Evolutionary conservation across 2,113 vertebrate genomes (phyloP).

Genomic region (Tricholaema leucomelas): DNA sequence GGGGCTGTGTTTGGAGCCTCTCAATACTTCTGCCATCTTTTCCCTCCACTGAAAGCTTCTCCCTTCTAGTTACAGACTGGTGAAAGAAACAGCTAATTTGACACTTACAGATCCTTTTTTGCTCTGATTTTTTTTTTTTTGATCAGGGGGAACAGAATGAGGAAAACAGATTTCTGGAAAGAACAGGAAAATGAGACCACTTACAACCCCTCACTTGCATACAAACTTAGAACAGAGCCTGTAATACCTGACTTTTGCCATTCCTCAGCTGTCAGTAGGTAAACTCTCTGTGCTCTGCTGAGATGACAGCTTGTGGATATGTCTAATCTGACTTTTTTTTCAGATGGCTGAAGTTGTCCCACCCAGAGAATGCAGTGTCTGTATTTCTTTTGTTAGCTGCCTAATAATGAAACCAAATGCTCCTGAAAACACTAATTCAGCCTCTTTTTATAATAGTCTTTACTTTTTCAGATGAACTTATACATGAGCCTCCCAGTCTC

Average conservation of each 20-base stretch:
- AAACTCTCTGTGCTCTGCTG: background rate
- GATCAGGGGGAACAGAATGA: background rate
- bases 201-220: background rate
- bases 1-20: rapidly evolving
- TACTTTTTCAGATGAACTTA: background rate
- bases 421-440: background rate
- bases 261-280: background rate
- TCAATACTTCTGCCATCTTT: background rate
- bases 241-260: background rate
- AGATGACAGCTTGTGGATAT: background rate
- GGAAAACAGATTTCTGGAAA: background rate
- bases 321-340: background rate
- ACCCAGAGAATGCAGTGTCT: background rate
- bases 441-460: background rate
- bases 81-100: background rate
- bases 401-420: background rate
- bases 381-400: background rate
- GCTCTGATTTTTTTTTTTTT: background rate
- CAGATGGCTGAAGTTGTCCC: background rate
- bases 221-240: background rate
- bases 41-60: background rate
- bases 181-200: background rate
- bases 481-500: background rate
- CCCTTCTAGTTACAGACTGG: background rate
- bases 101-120: background rate